These are phyloP conservation scores for Apodemia mormo DNA, from an alignment of 2,888 invertebrate genomes.

Conservation along the genomic window DNA sequence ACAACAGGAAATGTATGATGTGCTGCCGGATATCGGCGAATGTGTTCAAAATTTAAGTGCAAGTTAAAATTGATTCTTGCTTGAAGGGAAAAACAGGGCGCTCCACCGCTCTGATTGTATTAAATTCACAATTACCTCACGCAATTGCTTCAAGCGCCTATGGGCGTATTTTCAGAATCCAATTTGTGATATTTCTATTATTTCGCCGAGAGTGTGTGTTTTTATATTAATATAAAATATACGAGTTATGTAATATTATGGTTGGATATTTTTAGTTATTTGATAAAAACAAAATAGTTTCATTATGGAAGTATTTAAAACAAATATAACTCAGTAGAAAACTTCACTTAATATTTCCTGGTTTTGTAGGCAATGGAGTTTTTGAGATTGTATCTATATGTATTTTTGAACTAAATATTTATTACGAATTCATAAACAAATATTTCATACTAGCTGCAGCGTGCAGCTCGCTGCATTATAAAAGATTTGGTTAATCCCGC, in stretches of 20 bases:
- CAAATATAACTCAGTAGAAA: no score
- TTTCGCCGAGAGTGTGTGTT: not conserved
- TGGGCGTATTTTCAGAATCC: constrained; percentile 17
- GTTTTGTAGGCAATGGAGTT: no score
- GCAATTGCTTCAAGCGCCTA: constrained; percentile 23
- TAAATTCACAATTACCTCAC: constrained; percentile 24
- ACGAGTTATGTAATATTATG: not conserved
- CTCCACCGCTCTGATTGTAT: constrained; percentile 24
- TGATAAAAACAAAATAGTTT: not conserved
- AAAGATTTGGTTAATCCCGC: no score
- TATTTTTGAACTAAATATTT: no score
- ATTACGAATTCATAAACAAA: no score
- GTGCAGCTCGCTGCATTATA: no score
- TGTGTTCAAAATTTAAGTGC: constrained; percentile 64
- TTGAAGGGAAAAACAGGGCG: constrained; percentile 42
- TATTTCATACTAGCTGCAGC: no score
- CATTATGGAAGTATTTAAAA: not conserved
- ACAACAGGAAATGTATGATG: constrained; percentile 60
- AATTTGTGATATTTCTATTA: constrained; percentile 13
- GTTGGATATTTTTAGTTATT: not conserved
- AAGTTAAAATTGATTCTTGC: constrained; percentile 38
- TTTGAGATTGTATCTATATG: no score
- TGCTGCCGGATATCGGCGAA: constrained; percentile 59
- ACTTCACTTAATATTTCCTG: no score
- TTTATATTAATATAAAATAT: not conserved